Base-by-base conservation (phyloP, 2,113 vertebrate genomes). In the Seriola aureovittata region DNA sequence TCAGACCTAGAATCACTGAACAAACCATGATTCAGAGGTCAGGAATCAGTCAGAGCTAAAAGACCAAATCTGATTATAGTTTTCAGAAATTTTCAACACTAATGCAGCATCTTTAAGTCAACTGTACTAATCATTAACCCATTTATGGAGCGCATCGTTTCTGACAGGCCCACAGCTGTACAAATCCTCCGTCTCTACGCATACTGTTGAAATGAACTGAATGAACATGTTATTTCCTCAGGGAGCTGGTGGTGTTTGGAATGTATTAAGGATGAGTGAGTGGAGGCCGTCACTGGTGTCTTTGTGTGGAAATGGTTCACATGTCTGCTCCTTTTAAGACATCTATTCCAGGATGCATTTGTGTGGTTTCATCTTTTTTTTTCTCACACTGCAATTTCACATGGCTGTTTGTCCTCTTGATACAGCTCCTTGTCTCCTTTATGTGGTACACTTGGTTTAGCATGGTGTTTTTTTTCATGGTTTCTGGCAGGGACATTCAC, bases 171-270 rank as follows among this genome's bases (percentile, higher is more conserved):
- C 14, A 17, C 68, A 78, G 59, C 77, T 40, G 29, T 55, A 66
- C 68, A 62, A 52, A 65, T 23, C 59, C 59, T 52, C 50, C 52
- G 12, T 75, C 9, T 74, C 50, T 66, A 40, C 65, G 59, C 23
- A 29, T 62, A 25, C 38, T 71, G 44, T 67, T n/a, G 40, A 46
- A 60, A 65, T 54, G n/a, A 65, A 44, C 25, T 67, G 60, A 78
- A 75, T 78, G 72, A 85, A 65, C 48, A 66, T 50, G 63, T 75
- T 83, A 57, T 84, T 76, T 87, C 78, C 78, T 77, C 44, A 3
- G 71, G 71, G 81, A 73, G 71, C 55, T 23, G 32, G 42, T 44
- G 29, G 66, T 44, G 71, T 72, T 82, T 72, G 42, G 67, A 71
- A 74, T 42, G 60, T 54, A 78, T 84, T 75, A 75, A 71, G 69